These are phyloP conservation scores for Pachypsylla venusta DNA, from an alignment of 1,140 invertebrate species.

Conservation along the genomic window DNA sequence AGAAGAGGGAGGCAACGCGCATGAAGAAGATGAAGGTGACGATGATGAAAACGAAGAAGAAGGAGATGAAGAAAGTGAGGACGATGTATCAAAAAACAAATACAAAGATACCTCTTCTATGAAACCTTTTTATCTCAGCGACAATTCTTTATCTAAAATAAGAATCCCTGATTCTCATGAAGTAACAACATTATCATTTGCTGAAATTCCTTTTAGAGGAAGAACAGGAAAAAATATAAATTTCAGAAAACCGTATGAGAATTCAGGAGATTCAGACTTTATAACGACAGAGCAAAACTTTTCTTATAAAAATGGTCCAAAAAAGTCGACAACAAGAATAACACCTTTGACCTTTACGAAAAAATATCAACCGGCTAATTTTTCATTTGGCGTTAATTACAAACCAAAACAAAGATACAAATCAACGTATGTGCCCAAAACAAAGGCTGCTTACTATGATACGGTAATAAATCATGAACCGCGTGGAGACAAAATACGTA, in stretches of 20 bases:
- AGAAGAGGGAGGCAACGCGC: conserved; percentile 27
- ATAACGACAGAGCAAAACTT: conserved; percentile 1
- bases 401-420: conserved; percentile 5
- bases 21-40: conserved; percentile 20
- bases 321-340: neutral
- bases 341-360: conserved; percentile 3
- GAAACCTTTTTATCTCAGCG: neutral
- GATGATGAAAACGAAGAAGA: conserved; percentile 42
- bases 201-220: neutral
- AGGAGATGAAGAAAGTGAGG: conserved; percentile 36
- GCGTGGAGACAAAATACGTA: neutral
- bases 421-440: neutral
- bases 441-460: neutral
- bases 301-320: neutral
- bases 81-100: conserved; percentile 21
- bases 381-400: neutral
- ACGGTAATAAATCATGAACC: neutral
- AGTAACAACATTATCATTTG: conserved; percentile 6
- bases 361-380: conserved; percentile 1
- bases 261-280: neutral
- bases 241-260: neutral
- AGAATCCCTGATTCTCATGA: conserved; percentile 5
- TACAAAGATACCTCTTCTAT: neutral
- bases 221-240: conserved; percentile 1
- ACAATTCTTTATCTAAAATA: neutral